phyloP scores from a whole-genome alignment of 2,113 vertebrate genomes.

The Daboia siamensis region DNA sequence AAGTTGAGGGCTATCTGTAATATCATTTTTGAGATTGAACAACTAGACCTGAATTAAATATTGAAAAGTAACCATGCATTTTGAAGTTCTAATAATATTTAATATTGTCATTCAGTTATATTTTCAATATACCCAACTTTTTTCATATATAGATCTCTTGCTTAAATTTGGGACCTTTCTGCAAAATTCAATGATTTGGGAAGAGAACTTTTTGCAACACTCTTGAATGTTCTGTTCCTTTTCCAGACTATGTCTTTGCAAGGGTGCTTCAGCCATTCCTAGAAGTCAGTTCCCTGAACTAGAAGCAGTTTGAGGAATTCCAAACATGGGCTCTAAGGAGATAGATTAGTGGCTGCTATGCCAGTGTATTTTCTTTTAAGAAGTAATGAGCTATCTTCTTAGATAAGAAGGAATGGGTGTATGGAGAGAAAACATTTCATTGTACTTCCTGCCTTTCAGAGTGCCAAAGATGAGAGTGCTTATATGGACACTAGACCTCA shows the following conservation, averaged over 20 bases:
- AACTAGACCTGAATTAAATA: no score
- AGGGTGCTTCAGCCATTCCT: not conserved
- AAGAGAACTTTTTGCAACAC: no score
- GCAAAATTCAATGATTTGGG: no score
- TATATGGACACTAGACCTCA: not conserved
- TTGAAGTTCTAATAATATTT: no score
- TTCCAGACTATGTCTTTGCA: not conserved
- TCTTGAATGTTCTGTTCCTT: no score
- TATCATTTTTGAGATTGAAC: no score
- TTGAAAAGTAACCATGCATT: no score
- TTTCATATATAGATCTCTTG: no score
- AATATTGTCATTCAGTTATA: no score
- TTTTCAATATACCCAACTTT: no score
- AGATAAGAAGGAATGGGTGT: not conserved
- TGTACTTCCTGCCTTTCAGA: not conserved
- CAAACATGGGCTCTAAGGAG: not conserved
- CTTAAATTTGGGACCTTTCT: no score
- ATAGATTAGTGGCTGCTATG: not conserved
- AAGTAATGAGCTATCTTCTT: not conserved
- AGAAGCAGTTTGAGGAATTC: not conserved
- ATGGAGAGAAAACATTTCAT: not conserved
- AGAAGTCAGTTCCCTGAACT: not conserved
- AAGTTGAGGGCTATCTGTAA: no score
- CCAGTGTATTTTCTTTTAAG: not conserved
- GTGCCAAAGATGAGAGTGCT: not conserved